Evolutionary conservation across 2,113 vertebrate genomes (phyloP).

Genomic region (Halichoeres trimaculatus): DNA sequence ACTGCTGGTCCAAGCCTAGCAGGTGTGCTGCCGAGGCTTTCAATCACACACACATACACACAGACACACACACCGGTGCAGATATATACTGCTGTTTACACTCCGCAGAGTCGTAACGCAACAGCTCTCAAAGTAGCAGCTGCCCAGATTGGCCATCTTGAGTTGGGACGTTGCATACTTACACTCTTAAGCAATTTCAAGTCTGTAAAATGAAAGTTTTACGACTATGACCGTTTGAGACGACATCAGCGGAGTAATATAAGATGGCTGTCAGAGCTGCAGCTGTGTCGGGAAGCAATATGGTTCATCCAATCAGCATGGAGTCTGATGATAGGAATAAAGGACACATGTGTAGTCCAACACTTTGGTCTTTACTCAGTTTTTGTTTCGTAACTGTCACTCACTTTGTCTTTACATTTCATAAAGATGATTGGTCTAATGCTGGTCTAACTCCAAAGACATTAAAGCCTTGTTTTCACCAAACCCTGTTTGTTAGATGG

Average conservation of each 20-base stretch:
- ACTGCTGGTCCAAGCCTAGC: slow-evolving; percentile 66
- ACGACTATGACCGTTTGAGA: slow-evolving; percentile 27
- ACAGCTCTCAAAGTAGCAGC: slow-evolving; percentile 61
- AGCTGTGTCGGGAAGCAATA: slow-evolving; percentile 12
- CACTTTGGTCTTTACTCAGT: background rate
- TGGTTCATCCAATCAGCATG: background rate
- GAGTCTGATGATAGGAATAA: background rate
- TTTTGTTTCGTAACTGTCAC: background rate
- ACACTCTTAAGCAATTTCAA: slow-evolving; percentile 69
- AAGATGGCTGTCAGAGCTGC: slow-evolving; percentile 32
- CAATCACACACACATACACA: slow-evolving; percentile 57
- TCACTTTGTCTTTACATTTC: slow-evolving; percentile 3
- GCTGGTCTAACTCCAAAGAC: too few species aligned
- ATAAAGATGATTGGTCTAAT: background rate
- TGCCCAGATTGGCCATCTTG: slow-evolving; percentile 66
- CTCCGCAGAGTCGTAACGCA: slow-evolving; percentile 60
- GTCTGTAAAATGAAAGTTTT: slow-evolving; percentile 68
- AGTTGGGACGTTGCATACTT: slow-evolving; percentile 50
- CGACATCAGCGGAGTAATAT: slow-evolving; percentile 36
- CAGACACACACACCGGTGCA: slow-evolving; percentile 5
- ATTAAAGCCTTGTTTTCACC: too few species aligned
- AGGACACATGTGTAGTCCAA: background rate
- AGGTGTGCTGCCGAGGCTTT: slow-evolving; percentile 69
- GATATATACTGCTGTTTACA: slow-evolving; percentile 56
- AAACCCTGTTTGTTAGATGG: too few species aligned